Evolutionary conservation across 2,113 vertebrate genomes (phyloP), one percentile per base, ranked within the genome.

Genomic region (Epinephelus fuscoguttatus): DNA sequence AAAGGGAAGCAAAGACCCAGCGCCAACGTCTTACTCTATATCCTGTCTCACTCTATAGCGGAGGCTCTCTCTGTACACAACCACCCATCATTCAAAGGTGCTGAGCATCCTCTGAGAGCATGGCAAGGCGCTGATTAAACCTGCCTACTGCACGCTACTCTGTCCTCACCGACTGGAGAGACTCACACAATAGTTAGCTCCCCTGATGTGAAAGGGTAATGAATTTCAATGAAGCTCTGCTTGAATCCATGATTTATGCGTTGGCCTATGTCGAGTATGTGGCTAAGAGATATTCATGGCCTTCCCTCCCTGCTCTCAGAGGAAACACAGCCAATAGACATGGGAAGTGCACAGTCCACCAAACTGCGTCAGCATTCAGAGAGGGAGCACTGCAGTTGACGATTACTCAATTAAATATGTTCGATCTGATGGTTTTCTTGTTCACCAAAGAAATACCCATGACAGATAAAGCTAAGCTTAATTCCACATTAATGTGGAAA

Each of bases 191-290:
- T 92, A 92, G 91, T 92, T 93, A 91, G 87, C 89, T 89, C 87
- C 92, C 89, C 81, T 82, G 89, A 93, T 91, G 93, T 90, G 90
- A 92, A 83, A 83, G 89, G 92, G 89, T 93, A 92, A 94, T 94
- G 92, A 92, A 94, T 94, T 94, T 92, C 92, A 93, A 94, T 93
- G 91, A 92, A 90, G 91, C 89, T 89, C 88, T 88, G 88, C 88
- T 93, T 91, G 90, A 94, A 93, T 93, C 81, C 75, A 57, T 94
- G 92, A 92, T 94, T 93, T 93, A 94, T 93, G 92, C 78, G 82
- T 84, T 85, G 89, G 88, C 91, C 91, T 89, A 84, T 88, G 91
- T 92, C 45, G 84, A 92, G 90, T 88, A 86, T 90, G 91, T 68
- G 85, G 86, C 90, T 86, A 89, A 87, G 80, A 93, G 92, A 93